Percentiles rank a stretch among this genome's conserved stretches.
phyloP scores from a whole-genome alignment of 2,888 invertebrate genomes.

The Sylvicola fuscatus region DNA sequence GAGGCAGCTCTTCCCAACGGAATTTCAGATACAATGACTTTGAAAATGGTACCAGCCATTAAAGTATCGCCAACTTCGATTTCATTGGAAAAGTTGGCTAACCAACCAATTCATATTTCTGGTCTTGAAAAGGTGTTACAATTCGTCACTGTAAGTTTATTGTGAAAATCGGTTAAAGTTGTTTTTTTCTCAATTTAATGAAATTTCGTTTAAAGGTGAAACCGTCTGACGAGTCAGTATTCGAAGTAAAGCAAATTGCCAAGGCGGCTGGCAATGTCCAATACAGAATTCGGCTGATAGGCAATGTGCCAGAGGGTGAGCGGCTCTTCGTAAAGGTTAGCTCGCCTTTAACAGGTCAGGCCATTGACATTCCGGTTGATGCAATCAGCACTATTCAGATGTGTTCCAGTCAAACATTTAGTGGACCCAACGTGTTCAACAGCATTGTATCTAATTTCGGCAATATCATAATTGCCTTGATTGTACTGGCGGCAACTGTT shows the following conservation, averaged over 20 bases:
- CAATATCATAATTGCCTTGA: slow-evolving; percentile 15
- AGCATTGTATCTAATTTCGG: slow-evolving; percentile 19
- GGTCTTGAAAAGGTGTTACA: slow-evolving; percentile 35
- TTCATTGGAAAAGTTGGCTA: slow-evolving; percentile 14
- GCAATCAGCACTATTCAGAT: slow-evolving; percentile 14
- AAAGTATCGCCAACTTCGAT: slow-evolving; percentile 17
- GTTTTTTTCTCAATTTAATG: no score
- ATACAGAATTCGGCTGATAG: slow-evolving; percentile 18
- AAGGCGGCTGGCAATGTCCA: slow-evolving; percentile 19
- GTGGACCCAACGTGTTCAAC: slow-evolving; percentile 13
- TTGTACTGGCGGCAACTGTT: slow-evolving; percentile 16
- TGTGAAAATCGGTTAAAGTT: no score
- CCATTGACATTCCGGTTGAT: slow-evolving; percentile 19
- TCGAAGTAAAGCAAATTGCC: slow-evolving; percentile 16
- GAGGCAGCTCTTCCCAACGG: slow-evolving; percentile 21
- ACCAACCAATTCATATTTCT: slow-evolving; percentile 24
- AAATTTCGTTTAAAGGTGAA: slow-evolving; percentile 16
- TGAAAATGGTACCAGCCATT: slow-evolving; percentile 23
- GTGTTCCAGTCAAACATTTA: slow-evolving; percentile 15
- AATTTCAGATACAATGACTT: slow-evolving; percentile 16
- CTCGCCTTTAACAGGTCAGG: slow-evolving; percentile 22
- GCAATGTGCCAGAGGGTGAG: slow-evolving; percentile 16
- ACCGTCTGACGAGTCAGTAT: slow-evolving; percentile 19
- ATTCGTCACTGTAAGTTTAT: slow-evolving; percentile 24
- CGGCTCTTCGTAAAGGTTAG: slow-evolving; percentile 18